A percentile compares a stretch with the other conserved stretches of the same genome.
Conservation (phyloP, 2,113 vertebrate species). For the Chionomys nivalis region DNA sequence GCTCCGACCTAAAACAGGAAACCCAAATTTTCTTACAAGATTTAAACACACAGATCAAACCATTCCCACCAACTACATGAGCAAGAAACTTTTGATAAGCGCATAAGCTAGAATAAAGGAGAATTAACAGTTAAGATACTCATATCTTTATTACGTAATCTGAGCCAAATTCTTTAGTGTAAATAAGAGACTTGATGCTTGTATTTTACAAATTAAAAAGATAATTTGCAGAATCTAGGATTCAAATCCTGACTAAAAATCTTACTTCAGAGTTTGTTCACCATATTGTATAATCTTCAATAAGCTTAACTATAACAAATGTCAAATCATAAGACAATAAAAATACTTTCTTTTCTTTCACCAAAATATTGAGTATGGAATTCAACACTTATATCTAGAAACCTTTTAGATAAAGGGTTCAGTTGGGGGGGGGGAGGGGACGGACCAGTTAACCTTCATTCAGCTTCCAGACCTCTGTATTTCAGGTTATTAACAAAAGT, state of each 20-base stretch:
- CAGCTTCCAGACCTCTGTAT: constrained; percentile 41
- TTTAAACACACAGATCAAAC: constrained; percentile 53
- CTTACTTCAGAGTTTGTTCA: constrained; percentile 3
- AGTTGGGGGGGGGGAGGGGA: neutral
- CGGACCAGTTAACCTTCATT: neutral
- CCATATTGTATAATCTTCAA: neutral
- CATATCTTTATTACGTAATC: neutral
- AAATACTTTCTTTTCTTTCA: constrained; percentile 49
- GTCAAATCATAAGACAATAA: neutral
- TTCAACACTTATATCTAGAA: constrained; percentile 42
- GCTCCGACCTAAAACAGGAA: constrained; percentile 93
- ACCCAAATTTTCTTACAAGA: constrained; percentile 59
- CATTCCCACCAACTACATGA: neutral
- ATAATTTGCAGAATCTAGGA: neutral
- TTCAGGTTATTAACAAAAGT: constrained; percentile 54
- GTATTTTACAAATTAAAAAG: constrained; percentile 22
- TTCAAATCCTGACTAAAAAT: constrained; percentile 24
- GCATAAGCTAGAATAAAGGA: neutral
- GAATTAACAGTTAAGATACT: constrained; percentile 26
- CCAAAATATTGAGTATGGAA: neutral
- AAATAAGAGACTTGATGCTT: neutral
- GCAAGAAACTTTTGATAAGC: constrained; percentile 2
- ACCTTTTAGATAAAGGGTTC: constrained; percentile 45
- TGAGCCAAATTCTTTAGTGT: neutral
- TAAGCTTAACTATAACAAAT: neutral